Percentiles rank a stretch among this genome's conserved stretches.
Evolutionary conservation across 37 sponge, comb jelly and placozoan genomes (phyloP).

Genomic region (Mnemiopsis leidyi): DNA sequence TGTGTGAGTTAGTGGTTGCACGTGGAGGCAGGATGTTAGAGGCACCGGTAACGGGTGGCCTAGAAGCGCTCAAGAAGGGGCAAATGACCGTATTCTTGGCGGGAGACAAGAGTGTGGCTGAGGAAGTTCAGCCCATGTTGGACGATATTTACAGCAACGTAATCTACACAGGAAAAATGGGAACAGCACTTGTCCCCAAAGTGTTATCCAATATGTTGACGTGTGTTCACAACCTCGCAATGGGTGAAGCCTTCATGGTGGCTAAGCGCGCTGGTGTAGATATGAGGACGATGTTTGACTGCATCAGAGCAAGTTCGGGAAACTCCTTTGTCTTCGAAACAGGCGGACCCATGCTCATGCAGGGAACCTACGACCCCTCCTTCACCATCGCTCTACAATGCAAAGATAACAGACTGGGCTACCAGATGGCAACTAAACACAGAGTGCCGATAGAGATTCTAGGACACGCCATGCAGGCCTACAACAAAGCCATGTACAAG

Average conservation of each 20-base stretch:
- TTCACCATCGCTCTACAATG: constrained; percentile 3
- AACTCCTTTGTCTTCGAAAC: not conserved
- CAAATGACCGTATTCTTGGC: not conserved
- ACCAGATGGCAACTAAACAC: constrained; percentile 29
- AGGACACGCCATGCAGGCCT: not conserved
- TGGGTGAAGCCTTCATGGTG: not conserved
- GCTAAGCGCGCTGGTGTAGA: not conserved
- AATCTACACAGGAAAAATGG: not conserved
- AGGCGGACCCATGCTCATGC: constrained; percentile 10
- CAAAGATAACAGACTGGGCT: constrained; percentile 17
- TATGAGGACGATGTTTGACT: constrained; percentile 10
- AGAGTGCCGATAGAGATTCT: constrained; percentile 11
- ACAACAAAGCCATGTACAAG: not conserved
- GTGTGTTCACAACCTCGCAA: constrained; percentile 24
- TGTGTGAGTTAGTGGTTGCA: not conserved
- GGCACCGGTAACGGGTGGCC: not conserved
- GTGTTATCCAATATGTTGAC: not conserved
- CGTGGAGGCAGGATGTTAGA: not conserved
- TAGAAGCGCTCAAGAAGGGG: constrained; percentile 29
- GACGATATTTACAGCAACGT: constrained; percentile 14
- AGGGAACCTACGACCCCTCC: constrained; percentile 20
- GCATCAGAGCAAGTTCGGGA: constrained; percentile 6
- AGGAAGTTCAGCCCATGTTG: constrained; percentile 13
- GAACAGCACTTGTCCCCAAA: constrained; percentile 19
- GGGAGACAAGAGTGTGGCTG: not conserved